Evolutionary conservation across 2,888 invertebrate genomes (phyloP).

Genomic region (Drosophila silvestris): DNA sequence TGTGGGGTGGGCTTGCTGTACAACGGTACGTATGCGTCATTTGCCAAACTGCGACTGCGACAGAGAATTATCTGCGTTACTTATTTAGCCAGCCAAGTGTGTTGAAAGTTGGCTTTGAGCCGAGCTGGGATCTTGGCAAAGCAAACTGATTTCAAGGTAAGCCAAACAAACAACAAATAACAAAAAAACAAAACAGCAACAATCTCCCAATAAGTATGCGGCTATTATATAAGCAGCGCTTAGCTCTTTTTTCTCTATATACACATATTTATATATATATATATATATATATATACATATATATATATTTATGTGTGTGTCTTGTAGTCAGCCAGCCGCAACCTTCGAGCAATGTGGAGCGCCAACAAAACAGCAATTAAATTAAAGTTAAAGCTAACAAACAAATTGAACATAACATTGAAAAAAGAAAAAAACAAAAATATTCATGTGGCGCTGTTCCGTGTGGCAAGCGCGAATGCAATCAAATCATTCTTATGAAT

Average conservation of each 20-base stretch:
- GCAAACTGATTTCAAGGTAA: slow-evolving; percentile 60
- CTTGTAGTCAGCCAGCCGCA: slow-evolving; percentile 40
- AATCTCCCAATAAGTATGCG: slow-evolving; percentile 30
- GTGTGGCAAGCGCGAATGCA: slow-evolving; percentile 20
- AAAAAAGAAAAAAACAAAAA: background rate
- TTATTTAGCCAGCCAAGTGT: background rate
- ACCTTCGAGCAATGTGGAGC: slow-evolving; percentile 56
- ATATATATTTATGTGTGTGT: background rate
- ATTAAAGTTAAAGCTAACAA: background rate
- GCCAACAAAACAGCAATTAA: slow-evolving; percentile 13
- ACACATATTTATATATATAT: too few relatives aligned
- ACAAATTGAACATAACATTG: slow-evolving; percentile 11
- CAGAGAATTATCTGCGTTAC: slow-evolving; percentile 15
- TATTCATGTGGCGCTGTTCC: slow-evolving; percentile 18
- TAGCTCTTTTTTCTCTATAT: background rate
- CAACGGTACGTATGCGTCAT: slow-evolving; percentile 58
- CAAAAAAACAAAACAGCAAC: slow-evolving; percentile 14
- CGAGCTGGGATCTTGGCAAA: slow-evolving; percentile 8
- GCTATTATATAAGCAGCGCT: slow-evolving; percentile 44
- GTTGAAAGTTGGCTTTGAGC: slow-evolving; percentile 26
- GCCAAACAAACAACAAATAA: slow-evolving; percentile 23
- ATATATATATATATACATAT: background rate
- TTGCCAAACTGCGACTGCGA: slow-evolving; percentile 15
- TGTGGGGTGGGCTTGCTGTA: background rate
- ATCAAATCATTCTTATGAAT: slow-evolving; percentile 27